Conservation (phyloP, 2,113 vertebrate species). For the Heliornis fulica region DNA sequence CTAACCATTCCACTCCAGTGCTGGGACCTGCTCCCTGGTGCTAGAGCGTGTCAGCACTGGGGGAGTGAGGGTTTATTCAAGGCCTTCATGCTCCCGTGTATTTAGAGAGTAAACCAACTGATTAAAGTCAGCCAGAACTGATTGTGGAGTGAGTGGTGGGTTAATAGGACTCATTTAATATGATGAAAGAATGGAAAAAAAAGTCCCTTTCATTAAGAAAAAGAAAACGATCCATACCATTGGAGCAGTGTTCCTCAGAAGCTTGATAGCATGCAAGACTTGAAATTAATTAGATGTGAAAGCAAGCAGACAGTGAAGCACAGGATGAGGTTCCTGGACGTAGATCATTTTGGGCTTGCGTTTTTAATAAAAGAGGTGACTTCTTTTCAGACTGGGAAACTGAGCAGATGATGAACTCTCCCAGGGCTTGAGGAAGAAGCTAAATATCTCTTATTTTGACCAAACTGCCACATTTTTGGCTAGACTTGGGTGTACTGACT, state of each 20-base stretch:
- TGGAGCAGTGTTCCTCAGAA: not conserved
- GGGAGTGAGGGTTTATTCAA: not conserved
- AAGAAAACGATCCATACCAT: not conserved
- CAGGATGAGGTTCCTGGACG: not conserved
- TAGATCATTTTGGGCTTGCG: not conserved
- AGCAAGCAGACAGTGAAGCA: not conserved
- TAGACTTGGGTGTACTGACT: not conserved
- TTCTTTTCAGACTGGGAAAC: not conserved
- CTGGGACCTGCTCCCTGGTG: not conserved
- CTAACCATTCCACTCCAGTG: not conserved
- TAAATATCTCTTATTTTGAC: not conserved
- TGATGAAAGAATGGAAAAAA: not conserved
- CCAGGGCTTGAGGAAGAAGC: not conserved
- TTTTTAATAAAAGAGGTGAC: constrained; percentile 2
- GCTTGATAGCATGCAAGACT: not conserved
- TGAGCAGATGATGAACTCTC: not conserved
- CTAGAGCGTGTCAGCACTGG: not conserved
- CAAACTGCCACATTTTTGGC: not conserved
- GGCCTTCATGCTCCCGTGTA: not conserved
- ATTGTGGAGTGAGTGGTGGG: fast-evolving
- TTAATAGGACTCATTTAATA: not conserved
- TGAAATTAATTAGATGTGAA: constrained; percentile 12
- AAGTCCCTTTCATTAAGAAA: not conserved
- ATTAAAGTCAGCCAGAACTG: not conserved
- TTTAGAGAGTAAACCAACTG: not conserved